Percentiles rank a stretch among this genome's conserved stretches.
phyloP scores from a whole-genome alignment of 2,888 invertebrate genomes.

The Oligia latruncula region DNA sequence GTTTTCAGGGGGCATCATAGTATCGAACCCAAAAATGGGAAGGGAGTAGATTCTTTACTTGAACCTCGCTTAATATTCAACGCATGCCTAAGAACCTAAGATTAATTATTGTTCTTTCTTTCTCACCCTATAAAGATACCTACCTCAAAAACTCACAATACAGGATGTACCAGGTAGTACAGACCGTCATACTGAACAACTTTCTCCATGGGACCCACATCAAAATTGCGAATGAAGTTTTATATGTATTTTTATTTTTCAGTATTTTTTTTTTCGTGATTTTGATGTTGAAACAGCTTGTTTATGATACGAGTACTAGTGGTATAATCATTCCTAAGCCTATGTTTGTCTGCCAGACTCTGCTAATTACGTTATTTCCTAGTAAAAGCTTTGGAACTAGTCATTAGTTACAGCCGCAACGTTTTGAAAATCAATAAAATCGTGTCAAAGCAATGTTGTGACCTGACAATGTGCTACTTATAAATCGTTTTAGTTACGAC shows the following conservation, averaged over 20 bases:
- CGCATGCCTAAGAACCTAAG: neutral
- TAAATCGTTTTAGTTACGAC: slow-evolving; percentile 7
- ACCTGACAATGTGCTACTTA: slow-evolving; percentile 8
- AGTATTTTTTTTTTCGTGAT: too few relatives aligned
- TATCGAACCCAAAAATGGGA: neutral
- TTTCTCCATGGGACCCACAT: too few relatives aligned
- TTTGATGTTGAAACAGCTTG: too few relatives aligned
- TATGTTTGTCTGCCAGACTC: neutral
- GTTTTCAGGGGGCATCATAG: neutral
- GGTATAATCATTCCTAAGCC: neutral
- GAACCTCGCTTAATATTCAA: neutral
- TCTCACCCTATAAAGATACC: neutral
- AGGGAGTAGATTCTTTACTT: neutral
- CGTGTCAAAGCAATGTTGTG: slow-evolving; percentile 40
- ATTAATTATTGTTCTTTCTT: neutral
- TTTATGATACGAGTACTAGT: neutral
- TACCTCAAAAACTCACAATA: too few relatives aligned
- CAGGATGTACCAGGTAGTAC: too few relatives aligned
- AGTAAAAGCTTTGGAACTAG: slow-evolving; percentile 14
- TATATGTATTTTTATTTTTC: too few relatives aligned
- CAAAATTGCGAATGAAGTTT: too few relatives aligned
- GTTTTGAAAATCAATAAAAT: slow-evolving; percentile 49
- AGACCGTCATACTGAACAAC: too few relatives aligned
- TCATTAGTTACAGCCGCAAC: slow-evolving; percentile 7
- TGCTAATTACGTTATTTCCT: neutral